Percentiles rank a stretch among this genome's conserved stretches.
Conservation (phyloP, 2,888 invertebrate species). For the Acronicta aceris region DNA sequence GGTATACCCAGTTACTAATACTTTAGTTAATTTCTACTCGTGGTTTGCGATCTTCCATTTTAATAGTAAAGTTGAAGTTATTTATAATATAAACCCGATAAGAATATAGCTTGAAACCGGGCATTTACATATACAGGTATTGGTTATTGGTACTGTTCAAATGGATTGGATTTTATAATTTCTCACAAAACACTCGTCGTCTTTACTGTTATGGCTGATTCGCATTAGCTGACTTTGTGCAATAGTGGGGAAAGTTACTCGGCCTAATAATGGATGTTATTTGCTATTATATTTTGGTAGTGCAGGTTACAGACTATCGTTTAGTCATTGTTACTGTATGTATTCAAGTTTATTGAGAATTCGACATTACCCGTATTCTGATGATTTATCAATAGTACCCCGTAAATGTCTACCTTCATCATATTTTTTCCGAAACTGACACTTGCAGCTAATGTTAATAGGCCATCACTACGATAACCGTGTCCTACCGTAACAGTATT, state of each 20-base stretch:
- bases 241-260: neutral
- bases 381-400: neutral
- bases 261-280: neutral
- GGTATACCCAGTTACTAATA: no score
- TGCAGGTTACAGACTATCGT: no score
- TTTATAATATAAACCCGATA: no score
- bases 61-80: no score
- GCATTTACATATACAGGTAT: neutral
- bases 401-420: neutral
- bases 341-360: constrained; percentile 1
- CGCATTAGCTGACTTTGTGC: constrained; percentile 20
- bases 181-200: neutral
- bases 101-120: no score
- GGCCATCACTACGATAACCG: constrained; percentile 18
- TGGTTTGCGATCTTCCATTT: no score
- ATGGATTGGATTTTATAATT: constrained; percentile 13
- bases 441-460: constrained; percentile 34
- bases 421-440: neutral
- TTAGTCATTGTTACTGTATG: constrained; percentile 24
- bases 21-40: no score
- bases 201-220: constrained; percentile 23
- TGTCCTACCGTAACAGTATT: constrained; percentile 5
- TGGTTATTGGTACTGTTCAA: neutral
- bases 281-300: neutral
- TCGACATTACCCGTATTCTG: constrained; percentile 17